Percentiles rank a stretch among this genome's conserved stretches.
phyloP scores from a whole-genome alignment of 1,140 invertebrate species.

The Diprion similis region DNA sequence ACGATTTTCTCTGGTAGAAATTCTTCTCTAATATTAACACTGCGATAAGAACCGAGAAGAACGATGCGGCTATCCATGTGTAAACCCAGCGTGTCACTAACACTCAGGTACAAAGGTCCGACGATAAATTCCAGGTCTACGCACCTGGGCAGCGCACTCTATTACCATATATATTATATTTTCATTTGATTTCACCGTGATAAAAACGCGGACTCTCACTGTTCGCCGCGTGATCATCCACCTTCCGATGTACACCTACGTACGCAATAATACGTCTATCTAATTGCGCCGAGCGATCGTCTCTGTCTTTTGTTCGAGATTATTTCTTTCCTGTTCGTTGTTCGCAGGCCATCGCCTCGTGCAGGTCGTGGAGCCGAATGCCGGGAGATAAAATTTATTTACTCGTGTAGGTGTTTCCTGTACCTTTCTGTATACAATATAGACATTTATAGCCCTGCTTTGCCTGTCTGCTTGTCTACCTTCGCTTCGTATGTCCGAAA shows the following conservation, averaged over 20 bases:
- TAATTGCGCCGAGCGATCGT: neutral
- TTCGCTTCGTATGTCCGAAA: no score
- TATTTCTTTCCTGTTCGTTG: neutral
- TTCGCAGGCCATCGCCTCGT: neutral
- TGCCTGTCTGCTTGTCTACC: neutral
- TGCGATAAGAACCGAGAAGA: neutral
- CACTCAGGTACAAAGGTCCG: neutral
- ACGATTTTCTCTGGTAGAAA: no score
- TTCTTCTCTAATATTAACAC: neutral
- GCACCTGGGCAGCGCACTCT: neutral
- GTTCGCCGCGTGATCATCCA: no score
- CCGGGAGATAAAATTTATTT: no score
- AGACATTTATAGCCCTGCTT: neutral
- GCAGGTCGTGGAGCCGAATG: no score
- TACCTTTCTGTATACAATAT: no score
- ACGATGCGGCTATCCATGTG: neutral
- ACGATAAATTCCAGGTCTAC: neutral
- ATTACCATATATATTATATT: slow-evolving; percentile 6
- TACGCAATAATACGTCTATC: neutral
- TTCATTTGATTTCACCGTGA: slow-evolving; percentile 1
- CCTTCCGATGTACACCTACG: no score
- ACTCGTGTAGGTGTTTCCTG: no score
- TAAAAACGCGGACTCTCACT: neutral
- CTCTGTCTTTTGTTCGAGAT: neutral
- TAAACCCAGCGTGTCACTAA: neutral